Evolutionary conservation across 2,888 invertebrate genomes (phyloP).

Genomic region (Hirtodrosophila trivittata): DNA sequence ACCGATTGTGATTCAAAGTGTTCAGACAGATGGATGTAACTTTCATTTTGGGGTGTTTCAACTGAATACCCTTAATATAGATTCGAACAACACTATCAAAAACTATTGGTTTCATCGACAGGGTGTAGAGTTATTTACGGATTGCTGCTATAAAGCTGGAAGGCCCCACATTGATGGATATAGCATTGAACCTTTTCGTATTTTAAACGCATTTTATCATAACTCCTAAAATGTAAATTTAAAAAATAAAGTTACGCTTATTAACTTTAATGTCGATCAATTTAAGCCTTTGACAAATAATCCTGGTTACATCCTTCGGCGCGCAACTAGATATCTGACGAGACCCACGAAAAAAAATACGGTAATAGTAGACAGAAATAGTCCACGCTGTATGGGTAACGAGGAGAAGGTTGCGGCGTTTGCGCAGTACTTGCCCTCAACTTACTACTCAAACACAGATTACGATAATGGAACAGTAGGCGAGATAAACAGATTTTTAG

Average conservation of each 20-base stretch:
- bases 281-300: too few relatives aligned
- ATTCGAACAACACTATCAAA: conserved; percentile 82
- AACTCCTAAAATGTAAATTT: conserved; percentile 81
- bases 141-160: conserved; percentile 87
- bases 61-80: conserved; percentile 90
- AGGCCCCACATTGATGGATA: conserved; percentile 89
- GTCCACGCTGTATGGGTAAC: too few relatives aligned
- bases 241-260: conserved; percentile 19
- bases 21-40: conserved; percentile 90
- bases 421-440: too few relatives aligned
- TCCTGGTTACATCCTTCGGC: too few relatives aligned
- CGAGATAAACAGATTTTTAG: too few relatives aligned
- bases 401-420: too few relatives aligned
- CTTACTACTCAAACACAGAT: too few relatives aligned
- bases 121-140: conserved; percentile 87
- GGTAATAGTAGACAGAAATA: too few relatives aligned
- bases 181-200: conserved; percentile 91
- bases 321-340: too few relatives aligned
- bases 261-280: neutral
- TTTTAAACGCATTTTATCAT: conserved; percentile 91
- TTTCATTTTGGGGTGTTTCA: conserved; percentile 94
- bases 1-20: conserved; percentile 92
- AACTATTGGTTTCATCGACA: conserved; percentile 92
- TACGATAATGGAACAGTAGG: too few relatives aligned
- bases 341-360: too few relatives aligned